Base-by-base conservation (phyloP, 2,113 vertebrate species). In the Vidua macroura region DNA sequence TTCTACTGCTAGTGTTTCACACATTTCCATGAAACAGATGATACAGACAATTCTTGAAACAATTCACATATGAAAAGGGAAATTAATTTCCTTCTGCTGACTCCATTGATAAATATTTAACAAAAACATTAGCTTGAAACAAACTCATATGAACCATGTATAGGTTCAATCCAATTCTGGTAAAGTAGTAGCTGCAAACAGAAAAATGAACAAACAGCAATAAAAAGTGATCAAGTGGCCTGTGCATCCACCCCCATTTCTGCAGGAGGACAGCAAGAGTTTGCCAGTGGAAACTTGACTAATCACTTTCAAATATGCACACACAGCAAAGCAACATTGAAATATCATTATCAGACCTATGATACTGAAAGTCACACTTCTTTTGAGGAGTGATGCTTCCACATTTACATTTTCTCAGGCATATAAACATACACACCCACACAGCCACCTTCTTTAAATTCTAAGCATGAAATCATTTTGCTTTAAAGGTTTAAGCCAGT, bases 41-140 rank as follows among this genome's bases (percentile, higher is more conserved):
- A 96, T 23, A 86, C 24, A 88, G 73, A 68, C 73, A 82, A 73
- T 69, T 88, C 49, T 84, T 90, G 58, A 85, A 82, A 81, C 75
- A 92, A 81, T 67, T 81, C 72, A 83, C 6, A 1, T 49, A 75
- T 11, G 79, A 94, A 81, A 88, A 92, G 37, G 49, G 41, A 67
- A 86, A 78, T 69, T 75, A 0, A 22, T 43, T 96, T 95, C 73
- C 49, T 92, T 93, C 62, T 92, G 60, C 64, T 83, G 37, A 80
- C 35, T 90, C 90, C 30, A 53, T 6, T 78, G 60, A 79, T 60
- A 56, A 6, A 44, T 7, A 56, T 56, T 20, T 86, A 30, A 86
- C 52, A 60, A 81, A 68, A 94, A 92, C 4, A 3, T 67, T 33
- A 69, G 30, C 35, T 31, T 69, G 81, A 67, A 92, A 75, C 56